These are phyloP conservation scores for Erithacus rubecula DNA, from an alignment of 2,797 vertebrate species.

Conservation along the genomic window DNA sequence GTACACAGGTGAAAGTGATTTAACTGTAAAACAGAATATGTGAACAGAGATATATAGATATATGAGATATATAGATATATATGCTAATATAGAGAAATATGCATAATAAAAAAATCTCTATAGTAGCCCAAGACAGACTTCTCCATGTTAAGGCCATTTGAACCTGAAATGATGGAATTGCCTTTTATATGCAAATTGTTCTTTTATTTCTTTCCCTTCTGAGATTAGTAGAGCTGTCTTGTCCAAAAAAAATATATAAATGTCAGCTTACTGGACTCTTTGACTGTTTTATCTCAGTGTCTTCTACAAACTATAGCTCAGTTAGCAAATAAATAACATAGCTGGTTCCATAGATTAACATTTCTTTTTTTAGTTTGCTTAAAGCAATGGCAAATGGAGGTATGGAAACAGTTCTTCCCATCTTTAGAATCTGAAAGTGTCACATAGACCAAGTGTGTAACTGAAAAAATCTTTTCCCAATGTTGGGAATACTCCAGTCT, in stretches of 20 bases:
- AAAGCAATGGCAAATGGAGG: neutral
- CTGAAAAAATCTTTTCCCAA: neutral
- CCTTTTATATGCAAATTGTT: neutral
- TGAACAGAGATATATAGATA: too few relatives aligned
- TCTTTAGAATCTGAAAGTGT: neutral
- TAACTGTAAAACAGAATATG: neutral
- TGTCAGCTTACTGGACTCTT: neutral
- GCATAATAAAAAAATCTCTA: neutral
- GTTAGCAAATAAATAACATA: neutral
- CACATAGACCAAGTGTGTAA: accelerated
- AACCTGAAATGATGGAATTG: neutral
- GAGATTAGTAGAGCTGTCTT: neutral
- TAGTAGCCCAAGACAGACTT: neutral
- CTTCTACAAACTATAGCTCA: neutral
- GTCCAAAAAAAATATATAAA: neutral
- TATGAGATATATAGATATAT: too few relatives aligned
- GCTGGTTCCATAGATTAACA: neutral
- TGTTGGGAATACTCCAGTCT: neutral
- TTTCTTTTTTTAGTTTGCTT: neutral
- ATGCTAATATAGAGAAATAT: neutral
- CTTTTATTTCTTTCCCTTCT: neutral
- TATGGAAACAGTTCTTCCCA: neutral
- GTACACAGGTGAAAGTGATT: neutral
- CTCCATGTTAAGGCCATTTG: neutral
- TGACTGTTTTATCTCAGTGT: neutral